A percentile compares a stretch with the other conserved stretches of the same genome.
Evolutionary conservation across 2,888 invertebrate genomes (phyloP).

Genomic region (Lasioglossum vierecki): DNA sequence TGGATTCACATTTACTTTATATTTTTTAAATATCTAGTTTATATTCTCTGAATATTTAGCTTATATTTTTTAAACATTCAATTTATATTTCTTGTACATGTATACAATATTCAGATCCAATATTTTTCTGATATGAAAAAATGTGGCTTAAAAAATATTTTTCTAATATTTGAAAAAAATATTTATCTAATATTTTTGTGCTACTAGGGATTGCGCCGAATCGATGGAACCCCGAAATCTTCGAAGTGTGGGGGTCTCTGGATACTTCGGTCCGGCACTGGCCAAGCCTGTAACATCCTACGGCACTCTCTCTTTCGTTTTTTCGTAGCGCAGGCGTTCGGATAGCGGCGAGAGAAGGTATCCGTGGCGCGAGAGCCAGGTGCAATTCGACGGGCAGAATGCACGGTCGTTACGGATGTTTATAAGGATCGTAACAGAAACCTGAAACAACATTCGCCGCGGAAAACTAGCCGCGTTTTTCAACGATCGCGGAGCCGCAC

Average conservation of each 20-base stretch:
- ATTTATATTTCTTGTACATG: too few relatives aligned
- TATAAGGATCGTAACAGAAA: not conserved
- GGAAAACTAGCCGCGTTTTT: slow-evolving; percentile 29
- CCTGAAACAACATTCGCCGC: not conserved
- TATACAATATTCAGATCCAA: too few relatives aligned
- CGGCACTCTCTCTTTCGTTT: not conserved
- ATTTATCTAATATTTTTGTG: too few relatives aligned
- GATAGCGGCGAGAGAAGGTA: not conserved
- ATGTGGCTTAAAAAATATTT: too few relatives aligned
- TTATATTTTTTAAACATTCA: too few relatives aligned
- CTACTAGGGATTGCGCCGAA: too few relatives aligned
- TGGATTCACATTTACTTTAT: too few relatives aligned
- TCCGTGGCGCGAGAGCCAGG: not conserved
- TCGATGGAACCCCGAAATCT: too few relatives aligned
- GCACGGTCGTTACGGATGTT: not conserved
- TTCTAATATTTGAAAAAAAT: too few relatives aligned
- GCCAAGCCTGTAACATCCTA: not conserved
- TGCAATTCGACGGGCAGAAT: not conserved
- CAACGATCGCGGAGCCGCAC: not conserved
- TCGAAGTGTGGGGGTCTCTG: not conserved
- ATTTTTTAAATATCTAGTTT: too few relatives aligned
- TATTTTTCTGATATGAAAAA: too few relatives aligned
- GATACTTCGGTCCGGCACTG: not conserved
- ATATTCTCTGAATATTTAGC: too few relatives aligned
- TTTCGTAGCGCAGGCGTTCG: not conserved